These are phyloP conservation scores for Ibidorhyncha struthersii DNA, from an alignment of 2,113 vertebrate species.

Conservation along the genomic window DNA sequence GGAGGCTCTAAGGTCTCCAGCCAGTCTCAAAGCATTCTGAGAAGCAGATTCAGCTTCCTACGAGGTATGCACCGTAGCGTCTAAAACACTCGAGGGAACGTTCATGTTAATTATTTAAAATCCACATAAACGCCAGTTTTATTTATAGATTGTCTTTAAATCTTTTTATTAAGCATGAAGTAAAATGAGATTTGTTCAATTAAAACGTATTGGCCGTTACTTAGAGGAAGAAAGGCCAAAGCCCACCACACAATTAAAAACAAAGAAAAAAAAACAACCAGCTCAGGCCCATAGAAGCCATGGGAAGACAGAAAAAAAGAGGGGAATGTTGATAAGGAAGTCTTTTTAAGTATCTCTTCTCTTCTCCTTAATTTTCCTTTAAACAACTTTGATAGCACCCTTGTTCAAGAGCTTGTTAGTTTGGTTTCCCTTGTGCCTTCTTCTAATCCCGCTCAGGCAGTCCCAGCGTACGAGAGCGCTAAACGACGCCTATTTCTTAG, in stretches of 20 bases:
- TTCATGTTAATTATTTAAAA: neutral
- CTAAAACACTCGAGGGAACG: neutral
- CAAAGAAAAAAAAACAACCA: neutral
- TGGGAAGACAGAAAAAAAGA: neutral
- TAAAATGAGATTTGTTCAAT: neutral
- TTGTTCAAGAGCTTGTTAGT: neutral
- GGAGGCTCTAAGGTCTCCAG: neutral
- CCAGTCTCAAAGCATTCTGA: neutral
- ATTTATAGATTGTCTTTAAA: neutral
- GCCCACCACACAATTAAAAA: neutral
- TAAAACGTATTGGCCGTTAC: neutral
- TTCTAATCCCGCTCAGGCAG: neutral
- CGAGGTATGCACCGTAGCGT: neutral
- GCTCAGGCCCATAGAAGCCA: neutral
- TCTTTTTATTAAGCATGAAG: neutral
- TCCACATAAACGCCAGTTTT: neutral
- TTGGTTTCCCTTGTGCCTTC: neutral
- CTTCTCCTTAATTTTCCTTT: neutral
- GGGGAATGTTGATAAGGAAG: neutral
- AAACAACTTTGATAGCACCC: neutral
- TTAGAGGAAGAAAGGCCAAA: neutral
- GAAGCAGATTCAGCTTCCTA: neutral
- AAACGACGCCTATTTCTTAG: neutral
- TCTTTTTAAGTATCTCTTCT: neutral
- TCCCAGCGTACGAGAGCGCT: accelerated